Evolutionary conservation across 2,113 vertebrate species (phyloP).

Genomic region (Capreolus pygargus): DNA sequence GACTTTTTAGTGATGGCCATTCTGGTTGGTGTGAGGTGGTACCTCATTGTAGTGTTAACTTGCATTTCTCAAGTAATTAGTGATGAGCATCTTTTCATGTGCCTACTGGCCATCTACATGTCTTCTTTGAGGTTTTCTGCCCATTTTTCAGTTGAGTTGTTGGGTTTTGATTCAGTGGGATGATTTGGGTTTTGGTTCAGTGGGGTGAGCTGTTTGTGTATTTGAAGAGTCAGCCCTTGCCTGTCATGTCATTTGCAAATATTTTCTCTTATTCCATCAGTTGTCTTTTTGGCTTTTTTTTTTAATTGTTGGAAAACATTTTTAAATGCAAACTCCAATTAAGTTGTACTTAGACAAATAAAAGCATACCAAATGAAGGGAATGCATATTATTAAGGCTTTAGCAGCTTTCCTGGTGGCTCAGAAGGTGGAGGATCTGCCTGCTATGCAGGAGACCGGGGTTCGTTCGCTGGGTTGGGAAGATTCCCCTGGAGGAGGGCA

Average conservation of each 20-base stretch:
- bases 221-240: background rate
- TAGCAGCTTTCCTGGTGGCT: background rate
- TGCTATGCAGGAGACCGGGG: background rate
- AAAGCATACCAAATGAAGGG: background rate
- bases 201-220: background rate
- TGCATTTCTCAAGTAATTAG: background rate
- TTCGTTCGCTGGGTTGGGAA: background rate
- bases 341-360: background rate
- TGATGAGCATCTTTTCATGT: background rate
- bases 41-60: background rate
- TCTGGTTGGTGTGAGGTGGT: background rate
- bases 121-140: background rate
- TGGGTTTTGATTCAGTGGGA: background rate
- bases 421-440: background rate
- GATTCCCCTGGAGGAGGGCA: background rate
- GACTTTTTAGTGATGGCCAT: background rate
- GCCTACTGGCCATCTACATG: background rate
- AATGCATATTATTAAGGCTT: background rate
- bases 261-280: background rate
- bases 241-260: background rate
- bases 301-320: background rate
- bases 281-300: background rate
- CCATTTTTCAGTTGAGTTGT: background rate
- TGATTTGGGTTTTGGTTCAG: background rate
- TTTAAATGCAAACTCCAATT: background rate